Evolutionary conservation across 2,113 vertebrate species (phyloP), one percentile per base, ranked within the genome.

Genomic region (Larimichthys crocea): DNA sequence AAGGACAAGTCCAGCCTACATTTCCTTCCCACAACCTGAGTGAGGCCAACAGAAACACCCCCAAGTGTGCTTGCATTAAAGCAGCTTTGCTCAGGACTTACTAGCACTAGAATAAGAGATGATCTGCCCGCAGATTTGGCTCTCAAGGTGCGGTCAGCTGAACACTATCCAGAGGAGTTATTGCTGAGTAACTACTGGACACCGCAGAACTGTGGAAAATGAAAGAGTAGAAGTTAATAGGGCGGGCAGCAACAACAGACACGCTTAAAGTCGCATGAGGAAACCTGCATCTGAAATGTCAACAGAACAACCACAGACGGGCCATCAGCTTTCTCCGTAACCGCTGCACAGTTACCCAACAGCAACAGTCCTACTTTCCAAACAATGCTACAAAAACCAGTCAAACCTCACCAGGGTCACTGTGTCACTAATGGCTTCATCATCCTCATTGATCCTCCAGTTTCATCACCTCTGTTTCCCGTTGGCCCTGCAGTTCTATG

Each of bases 341-440:
- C 76, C 57, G 3, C 63, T 0, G 71, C 19, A 16, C 73, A 63
- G 66, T 49, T 40, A 79, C 42, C 62, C 81, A 66, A 61, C 60
- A 60, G 69, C 35, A 50, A 84, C 78, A 78, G 67, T 40, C 55
- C 74, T 7, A 50, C 78, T 80, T 70, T 82, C 29, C 56, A 78
- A 89, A 86, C 66, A 50, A 42, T 40, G 71, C 48, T 22, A 62
- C 48, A 61, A 53, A 56, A 86, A 26, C 16, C 74, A 31, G n/a
- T 64, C 65, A 44, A 53, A 74, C 63, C 69, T 69, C 31, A 15
- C 5, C 74, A 20, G 76, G 74, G 88, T 84, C 72, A 42, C 56
- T 1, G 67, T 56, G 70, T 77, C 80, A 62, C 89, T 90, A 89
- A 91, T 87, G 76, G 80, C 65, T 86, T 81, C 86, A 85, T 86